Evolutionary conservation across 1,140 invertebrate genomes (phyloP), one percentile per base, ranked within the genome.

Genomic region (Eriocheir sinensis): DNA sequence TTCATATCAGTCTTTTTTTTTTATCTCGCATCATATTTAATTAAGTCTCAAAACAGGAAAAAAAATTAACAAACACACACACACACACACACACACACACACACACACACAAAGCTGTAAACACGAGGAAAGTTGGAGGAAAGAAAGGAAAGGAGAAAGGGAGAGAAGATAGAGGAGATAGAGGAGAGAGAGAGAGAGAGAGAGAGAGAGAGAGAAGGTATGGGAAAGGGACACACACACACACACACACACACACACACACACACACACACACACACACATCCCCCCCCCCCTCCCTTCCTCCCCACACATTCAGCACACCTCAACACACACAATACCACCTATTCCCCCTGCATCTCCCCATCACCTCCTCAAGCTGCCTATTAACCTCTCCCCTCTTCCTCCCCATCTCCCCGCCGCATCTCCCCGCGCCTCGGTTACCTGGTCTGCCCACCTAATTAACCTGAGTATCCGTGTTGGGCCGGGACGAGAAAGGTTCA

Each of bases 231-330:
- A 91, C 60, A 91, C 60, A 91, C 60, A 91, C 36, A 91, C 60
- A 91, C 36, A 91, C 60, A 91, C 60, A 91, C 38, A 91, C 60
- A 91, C 60, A 79, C 60, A 91, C 60, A 91, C 60, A 91, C 60
- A 91, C 60, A 91, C 60, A 91, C 60, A 91, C 60, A 91, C 60
- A 91, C 36, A 91, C 38, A 79, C 48, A 80, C 48, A 91, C 48
- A 91, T 32, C 32, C 30, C 36, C 44, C 30, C 27, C 53, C 27
- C 30, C 44, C 2, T n/a, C 27, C 40, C 44, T n/a, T 6, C 36
- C 40, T 27, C 15, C 15, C 40, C 36, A 89, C 36, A 89, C 86
- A 89, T 27, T 41, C 36, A 40, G n/a, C 41, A 12, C 41, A 38
- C 36, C 40, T 36, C 40, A 12, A 86, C n/a, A 86, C 36, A 86